Base-by-base conservation (phyloP, 2,797 vertebrate genomes). In the Aviceda leuphotes region DNA sequence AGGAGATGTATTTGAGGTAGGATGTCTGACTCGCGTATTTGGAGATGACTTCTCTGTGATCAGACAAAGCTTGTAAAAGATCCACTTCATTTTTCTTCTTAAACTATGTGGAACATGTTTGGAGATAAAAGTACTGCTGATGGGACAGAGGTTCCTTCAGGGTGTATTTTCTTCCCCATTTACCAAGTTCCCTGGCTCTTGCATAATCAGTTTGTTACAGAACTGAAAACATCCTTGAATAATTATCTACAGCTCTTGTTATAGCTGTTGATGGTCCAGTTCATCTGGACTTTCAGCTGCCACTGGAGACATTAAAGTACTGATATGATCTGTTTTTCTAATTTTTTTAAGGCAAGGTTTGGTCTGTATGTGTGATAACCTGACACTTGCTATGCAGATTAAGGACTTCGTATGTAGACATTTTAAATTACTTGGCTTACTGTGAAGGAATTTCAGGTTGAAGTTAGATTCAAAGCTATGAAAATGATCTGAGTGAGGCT, bases 361-460 rank as follows among this genome's bases (percentile, higher is more conserved):
- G 15, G 13, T 95, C 70, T 76, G 6, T 66, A 24, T 39, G 17
- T n/a, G 30, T 82, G 85, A 90, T 74, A 90, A 95, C 58, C 46
- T 55, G 76, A 92, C 80, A 82, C 30, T 47, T 89, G 44, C 50
- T 73, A 4, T 89, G 77, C 47, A 73, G 43, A 55, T 94, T 94
- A 87, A 82, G 39, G 25, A 44, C 8, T 37, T 66, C 77, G 14
- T 59, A 24, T 90, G 25, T 47, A 66, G 77, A 52, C 0, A 3
- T 91, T 76, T 93, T 44, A 61, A 37, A 61, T 95, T 91, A 91
- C 39, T 62, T 82, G 50, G 7, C 30, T 73, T 73, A 83, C 67
- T 72, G 65, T 15, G 47, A 82, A 79, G 25, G 56, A 71, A 65
- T 89, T 91, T 81, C 41, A 81, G 21, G 46, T 54, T 82, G n/a